Base-by-base conservation (phyloP, 2,113 vertebrate species). In the Cephalophus harveyi region DNA sequence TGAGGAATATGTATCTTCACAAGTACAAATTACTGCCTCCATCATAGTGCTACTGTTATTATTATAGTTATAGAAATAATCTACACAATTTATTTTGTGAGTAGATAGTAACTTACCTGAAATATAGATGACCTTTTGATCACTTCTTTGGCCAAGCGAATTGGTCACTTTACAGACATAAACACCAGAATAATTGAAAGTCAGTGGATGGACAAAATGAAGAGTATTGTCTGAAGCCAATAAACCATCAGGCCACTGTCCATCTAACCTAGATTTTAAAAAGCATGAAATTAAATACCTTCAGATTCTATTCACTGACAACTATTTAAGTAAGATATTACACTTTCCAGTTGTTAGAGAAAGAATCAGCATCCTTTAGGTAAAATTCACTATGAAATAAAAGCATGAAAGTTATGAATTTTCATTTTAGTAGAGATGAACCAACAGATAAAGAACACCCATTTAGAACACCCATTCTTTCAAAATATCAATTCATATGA, bases 131-230 rank as follows among this genome's bases (percentile, higher is more conserved):
- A 99, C 98, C 91, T 99, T 99, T 97, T 99, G 99, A 98, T 99
- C 99, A 98, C 98, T 99, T 97, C 98, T 99, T 85, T 99, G 98
- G 83, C 99, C 99, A 60, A 99, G 98, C 48, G 99, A 98, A 98
- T 99, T 99, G 33, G 98, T 98, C 97, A 99, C 99, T 95, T 99
- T 99, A 97, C 99, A 99, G 95, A 99, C 95, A 0, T 99, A 99
- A 91, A 99, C 99, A 85, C 99, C 99, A 46, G 99, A 99, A 98
- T 99, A 99, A 97, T 99, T 99, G 67, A 98, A 99, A 97, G 99
- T 99, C 99, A 99, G 89, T 0, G 99, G 99, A 50, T 98, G 99
- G 78, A 97, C 99, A 99, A 99, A 99, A 95, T 99, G 98, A 82
- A 99, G 98, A 97, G 98, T 99, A 90, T 99, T 99, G 98, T 99